Conservation (phyloP, 37 sponge, comb jelly and placozoan species). For the Amphimedon queenslandica region DNA sequence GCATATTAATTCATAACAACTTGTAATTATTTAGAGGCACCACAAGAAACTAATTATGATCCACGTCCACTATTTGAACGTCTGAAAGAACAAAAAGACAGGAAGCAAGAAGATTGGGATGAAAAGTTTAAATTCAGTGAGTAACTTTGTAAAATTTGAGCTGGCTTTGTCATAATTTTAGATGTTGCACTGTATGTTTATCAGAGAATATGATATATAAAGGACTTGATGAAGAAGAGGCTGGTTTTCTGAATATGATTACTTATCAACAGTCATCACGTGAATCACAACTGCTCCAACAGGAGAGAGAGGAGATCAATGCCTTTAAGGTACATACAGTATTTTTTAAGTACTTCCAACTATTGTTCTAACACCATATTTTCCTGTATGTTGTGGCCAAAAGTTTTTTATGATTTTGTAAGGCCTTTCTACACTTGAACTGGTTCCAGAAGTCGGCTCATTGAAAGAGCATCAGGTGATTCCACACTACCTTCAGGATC, state of each 20-base stretch:
- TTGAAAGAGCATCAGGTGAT: no score
- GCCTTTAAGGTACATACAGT: conserved; percentile 54
- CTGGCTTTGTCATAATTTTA: not conserved
- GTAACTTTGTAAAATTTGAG: conserved; percentile 2
- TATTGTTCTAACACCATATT: no score
- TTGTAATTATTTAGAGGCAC: no score
- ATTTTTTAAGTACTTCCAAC: no score
- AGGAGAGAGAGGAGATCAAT: conserved; percentile 51
- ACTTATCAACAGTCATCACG: conserved; percentile 40
- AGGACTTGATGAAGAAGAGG: conserved; percentile 84
- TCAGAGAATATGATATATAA: conserved; percentile 92
- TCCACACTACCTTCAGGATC: no score
- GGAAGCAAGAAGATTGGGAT: conserved; percentile 69
- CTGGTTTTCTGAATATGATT: conserved; percentile 56
- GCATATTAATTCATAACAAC: no score
- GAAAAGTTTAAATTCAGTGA: conserved; percentile 89
- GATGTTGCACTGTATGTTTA: not conserved
- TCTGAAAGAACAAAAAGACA: conserved; percentile 77
- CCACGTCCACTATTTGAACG: conserved; percentile 63
- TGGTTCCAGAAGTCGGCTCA: no score
- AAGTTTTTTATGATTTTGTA: no score
- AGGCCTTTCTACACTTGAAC: no score
- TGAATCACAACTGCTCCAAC: conserved; percentile 9
- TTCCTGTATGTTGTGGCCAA: no score
- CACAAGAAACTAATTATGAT: no score